Conservation (phyloP, 2,797 vertebrate species). For the Muscicapa striata region DNA sequence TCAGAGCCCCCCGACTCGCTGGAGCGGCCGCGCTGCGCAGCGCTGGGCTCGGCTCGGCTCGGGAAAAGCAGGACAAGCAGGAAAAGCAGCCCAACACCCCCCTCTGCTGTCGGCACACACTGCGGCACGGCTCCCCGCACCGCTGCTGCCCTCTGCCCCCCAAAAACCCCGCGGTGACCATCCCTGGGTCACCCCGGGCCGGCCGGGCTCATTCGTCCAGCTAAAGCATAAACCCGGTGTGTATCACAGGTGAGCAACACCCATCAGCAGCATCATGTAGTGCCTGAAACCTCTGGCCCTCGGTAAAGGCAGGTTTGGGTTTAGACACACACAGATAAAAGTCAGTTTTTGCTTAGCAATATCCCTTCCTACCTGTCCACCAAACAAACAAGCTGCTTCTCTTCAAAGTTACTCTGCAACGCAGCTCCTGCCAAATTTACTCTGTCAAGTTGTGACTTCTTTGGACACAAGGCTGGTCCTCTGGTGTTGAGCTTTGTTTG, state of each 20-base stretch:
- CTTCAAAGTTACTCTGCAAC: neutral
- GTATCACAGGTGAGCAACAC: rapidly evolving
- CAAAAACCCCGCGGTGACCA: too few relatives aligned
- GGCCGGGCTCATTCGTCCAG: rapidly evolving
- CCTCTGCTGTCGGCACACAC: constrained; percentile 45
- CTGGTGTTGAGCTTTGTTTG: neutral
- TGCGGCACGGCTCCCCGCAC: neutral
- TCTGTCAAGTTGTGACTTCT: neutral
- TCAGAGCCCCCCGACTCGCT: too few relatives aligned
- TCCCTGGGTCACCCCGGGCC: too few relatives aligned
- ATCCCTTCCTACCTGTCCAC: neutral
- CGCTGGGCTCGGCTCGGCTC: too few relatives aligned
- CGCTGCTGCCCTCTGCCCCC: neutral
- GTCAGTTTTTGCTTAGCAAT: neutral
- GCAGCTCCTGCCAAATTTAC: neutral
- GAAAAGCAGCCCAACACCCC: constrained; percentile 23
- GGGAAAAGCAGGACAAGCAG: neutral
- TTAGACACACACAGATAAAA: rapidly evolving
- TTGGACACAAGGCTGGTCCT: neutral
- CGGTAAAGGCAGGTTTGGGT: neutral
- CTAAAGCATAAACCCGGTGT: rapidly evolving
- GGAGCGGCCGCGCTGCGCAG: too few relatives aligned
- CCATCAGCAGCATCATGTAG: rapidly evolving
- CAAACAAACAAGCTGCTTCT: neutral
- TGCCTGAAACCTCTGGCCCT: neutral